Base-by-base conservation (phyloP, 2,113 vertebrate species). In the Paraplagusia blochii region DNA sequence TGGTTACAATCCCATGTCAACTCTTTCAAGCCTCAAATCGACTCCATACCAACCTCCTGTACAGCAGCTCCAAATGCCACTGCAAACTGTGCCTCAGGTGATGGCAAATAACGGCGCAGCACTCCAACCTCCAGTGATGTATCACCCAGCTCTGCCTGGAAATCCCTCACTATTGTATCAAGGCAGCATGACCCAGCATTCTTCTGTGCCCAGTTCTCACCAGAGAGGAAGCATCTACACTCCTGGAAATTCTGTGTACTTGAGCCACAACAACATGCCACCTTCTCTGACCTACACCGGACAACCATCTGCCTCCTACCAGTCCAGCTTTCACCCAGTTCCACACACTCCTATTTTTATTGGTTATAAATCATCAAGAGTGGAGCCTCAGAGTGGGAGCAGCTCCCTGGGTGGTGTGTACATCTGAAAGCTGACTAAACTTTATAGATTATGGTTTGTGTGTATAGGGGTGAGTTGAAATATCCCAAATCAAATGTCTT, bases 261-360 rank as follows among this genome's bases (percentile, higher is more conserved):
- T 17, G 0, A 68, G 69, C 50, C 80, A 74, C 11, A 74, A 64
- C 22, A 18, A 66, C 7, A 15, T 12, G 8, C 77, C 68, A 0
- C 71, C 66, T 53, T 54, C 80, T 9, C 8, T 53, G 12, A 15
- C 18, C 6, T 57, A 59, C 2, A 47, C 35, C 0, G 40, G 14
- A 5, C 55, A 81, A 39, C 58, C 61, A 3, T 38, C 57, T 0
- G 4, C 33, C 0, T 83, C 85, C 18, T 69, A 74, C 49, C 75
- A 70, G 34, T 72, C 82, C 18, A 63, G 63, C 11, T 84, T 83
- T 49, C 42, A 79, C 4, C 75, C 72, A 0, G 40, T 62, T 7
- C 56, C 67, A 45, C 82, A 84, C 19, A 69, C 55, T 44, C 83
- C 80, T 13, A 13, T 85, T 56, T 87, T 85, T 33, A 19, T 91